A percentile compares a stretch with the other conserved stretches of the same genome.
Conservation (phyloP, 2,113 vertebrate genomes). For the western clawed frog (Xenopus tropicalis) region DNA sequence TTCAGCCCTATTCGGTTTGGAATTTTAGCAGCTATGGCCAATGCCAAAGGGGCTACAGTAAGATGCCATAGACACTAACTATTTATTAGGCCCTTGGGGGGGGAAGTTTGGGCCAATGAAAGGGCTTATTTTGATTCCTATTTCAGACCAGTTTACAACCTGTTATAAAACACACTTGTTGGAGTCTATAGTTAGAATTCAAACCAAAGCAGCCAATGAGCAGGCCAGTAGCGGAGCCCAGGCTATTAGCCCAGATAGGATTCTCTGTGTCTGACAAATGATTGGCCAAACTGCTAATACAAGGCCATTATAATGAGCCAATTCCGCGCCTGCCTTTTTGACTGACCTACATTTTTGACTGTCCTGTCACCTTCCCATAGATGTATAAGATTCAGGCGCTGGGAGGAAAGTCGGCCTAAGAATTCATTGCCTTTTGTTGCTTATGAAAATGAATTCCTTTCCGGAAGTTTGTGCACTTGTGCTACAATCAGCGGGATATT, state of each 20-base stretch:
- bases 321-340: background rate
- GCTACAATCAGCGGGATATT: constrained; percentile 30
- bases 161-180: too few relatives aligned
- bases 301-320: background rate
- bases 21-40: too few relatives aligned
- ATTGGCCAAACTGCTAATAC: background rate
- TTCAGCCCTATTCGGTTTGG: too few relatives aligned
- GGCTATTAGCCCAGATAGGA: background rate
- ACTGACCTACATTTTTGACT: background rate
- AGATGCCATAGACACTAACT: too few relatives aligned
- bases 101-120: too few relatives aligned
- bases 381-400: background rate
- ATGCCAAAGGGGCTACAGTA: too few relatives aligned
- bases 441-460: constrained; percentile 5
- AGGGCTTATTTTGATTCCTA: too few relatives aligned
- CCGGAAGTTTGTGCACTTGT: background rate
- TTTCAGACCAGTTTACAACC: too few relatives aligned
- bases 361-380: background rate
- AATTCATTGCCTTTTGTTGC: background rate
- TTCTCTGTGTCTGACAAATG: background rate
- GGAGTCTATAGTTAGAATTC: too few relatives aligned
- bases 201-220: too few relatives aligned
- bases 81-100: too few relatives aligned
- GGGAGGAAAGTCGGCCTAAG: background rate
- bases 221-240: too few relatives aligned